A percentile compares a stretch with the other conserved stretches of the same genome.
Evolutionary conservation across 2,888 invertebrate species (phyloP).

Genomic region (Pantelozetes paolii): DNA sequence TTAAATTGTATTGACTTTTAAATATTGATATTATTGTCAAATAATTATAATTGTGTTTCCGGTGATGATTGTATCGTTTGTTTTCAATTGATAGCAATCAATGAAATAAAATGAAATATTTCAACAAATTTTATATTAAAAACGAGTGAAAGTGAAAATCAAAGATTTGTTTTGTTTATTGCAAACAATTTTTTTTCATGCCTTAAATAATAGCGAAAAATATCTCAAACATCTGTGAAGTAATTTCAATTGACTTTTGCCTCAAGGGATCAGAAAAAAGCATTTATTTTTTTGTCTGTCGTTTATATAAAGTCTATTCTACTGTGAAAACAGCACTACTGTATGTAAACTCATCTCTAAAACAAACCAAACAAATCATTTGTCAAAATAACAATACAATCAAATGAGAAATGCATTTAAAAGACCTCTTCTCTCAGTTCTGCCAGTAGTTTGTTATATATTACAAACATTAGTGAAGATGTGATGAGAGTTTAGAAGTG

Average conservation of each 20-base stretch:
- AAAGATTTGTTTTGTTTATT: neutral
- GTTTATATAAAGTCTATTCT: neutral
- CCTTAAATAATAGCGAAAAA: neutral
- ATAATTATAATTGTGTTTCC: neutral
- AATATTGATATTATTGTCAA: neutral
- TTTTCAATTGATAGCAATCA: neutral
- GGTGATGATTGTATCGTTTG: neutral
- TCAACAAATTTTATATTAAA: neutral
- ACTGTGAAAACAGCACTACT: neutral
- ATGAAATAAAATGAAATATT: neutral
- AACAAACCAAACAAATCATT: conserved; percentile 36
- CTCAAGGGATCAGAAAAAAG: neutral
- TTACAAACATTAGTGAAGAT: conserved; percentile 31
- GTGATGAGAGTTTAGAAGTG: neutral
- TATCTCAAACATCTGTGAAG: neutral
- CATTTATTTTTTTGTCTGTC: neutral
- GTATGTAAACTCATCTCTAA: conserved; percentile 27
- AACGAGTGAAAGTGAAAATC: neutral
- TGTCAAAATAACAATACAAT: conserved; percentile 36
- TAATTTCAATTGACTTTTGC: neutral
- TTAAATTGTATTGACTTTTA: neutral
- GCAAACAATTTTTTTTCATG: neutral
- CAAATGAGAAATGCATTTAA: conserved; percentile 2
- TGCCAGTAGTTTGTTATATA: conserved; percentile 33
- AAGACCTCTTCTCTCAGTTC: neutral